Base-by-base conservation (phyloP, 2,888 invertebrate genomes). In the Eristalinus sepulchralis region DNA sequence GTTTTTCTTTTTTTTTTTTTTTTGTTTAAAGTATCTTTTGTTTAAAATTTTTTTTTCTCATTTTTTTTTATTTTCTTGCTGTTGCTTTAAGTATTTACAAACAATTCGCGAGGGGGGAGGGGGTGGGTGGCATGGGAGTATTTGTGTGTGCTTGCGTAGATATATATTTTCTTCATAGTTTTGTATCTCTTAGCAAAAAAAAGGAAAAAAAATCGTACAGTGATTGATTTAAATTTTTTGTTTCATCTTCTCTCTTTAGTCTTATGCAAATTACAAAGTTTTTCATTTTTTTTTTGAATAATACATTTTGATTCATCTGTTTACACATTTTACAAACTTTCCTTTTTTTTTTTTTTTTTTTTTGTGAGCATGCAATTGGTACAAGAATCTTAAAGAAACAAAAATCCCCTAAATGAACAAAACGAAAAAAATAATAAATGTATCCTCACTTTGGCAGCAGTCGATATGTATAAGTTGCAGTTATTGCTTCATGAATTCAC, bases 381-480 rank as follows among this genome's bases (percentile, higher is more conserved):
- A 27, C 24, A 39, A 59, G 5, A 55, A 34, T 20, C n/a, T 24
- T 4, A 47, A 71, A 39, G 22, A 63, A 8, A 67, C 20, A 13
- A 20, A 57, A 70, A 39, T 36, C 36, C 53, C 64, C 33, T 66
- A 39, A 68, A 20, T 36, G 73, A 22, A 76, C 31, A 39, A 55
- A 55, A 71, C 64, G 76, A 75, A 20, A 66, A 47, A 34, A 72
- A 22, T 33, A 62, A 55, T 11, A 24, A 75, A 13, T n/a, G 34
- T 34, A 22, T 75, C 71, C 64, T 80, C 63, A 82, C 77, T 77
- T 78, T 83, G 78, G 83, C 82, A 83, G 83, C 78, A 83, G 86
- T 83, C 86, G 86, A 86, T 86, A 86, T 86, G 86, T 86, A 86
- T 86, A 70, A 83, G 86, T 86, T 83, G 86, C 86, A 79, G 75